Conservation (phyloP, 1,140 invertebrate genomes). For the Gerris buenoi region DNA sequence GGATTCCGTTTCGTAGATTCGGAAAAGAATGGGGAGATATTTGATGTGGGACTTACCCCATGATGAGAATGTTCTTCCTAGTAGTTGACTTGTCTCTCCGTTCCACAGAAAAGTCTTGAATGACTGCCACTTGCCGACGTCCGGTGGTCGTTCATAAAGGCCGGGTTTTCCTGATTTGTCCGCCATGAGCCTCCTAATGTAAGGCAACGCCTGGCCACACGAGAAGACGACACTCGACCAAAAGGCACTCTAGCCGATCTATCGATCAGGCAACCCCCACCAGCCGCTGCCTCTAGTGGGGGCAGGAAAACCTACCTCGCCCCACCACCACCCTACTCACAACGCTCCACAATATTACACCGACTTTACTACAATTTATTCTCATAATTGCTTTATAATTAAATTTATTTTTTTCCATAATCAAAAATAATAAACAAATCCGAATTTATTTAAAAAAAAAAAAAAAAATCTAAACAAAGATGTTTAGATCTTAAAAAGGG, state of each 20-base stretch:
- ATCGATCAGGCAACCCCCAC: not conserved
- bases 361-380: too few relatives aligned
- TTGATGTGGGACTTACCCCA: slow-evolving; percentile 57
- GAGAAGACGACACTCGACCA: not conserved
- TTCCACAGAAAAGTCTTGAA: slow-evolving; percentile 75
- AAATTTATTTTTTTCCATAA: too few relatives aligned
- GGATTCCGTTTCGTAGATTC: too few relatives aligned
- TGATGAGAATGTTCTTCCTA: slow-evolving; percentile 70
- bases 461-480: too few relatives aligned
- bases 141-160: slow-evolving; percentile 60
- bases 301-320: not conserved
- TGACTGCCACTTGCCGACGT: slow-evolving; percentile 68
- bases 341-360: too few relatives aligned
- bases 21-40: not conserved
- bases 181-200: slow-evolving; percentile 10
- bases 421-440: too few relatives aligned
- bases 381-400: too few relatives aligned
- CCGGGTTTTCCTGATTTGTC: slow-evolving; percentile 32
- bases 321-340: not conserved
- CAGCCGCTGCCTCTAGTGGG: not conserved
- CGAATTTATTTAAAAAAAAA: too few relatives aligned
- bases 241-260: not conserved
- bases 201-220: not conserved
- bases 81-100: slow-evolving; percentile 70
- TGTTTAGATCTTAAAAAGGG: too few relatives aligned